phyloP scores from a whole-genome alignment of 1,140 invertebrate species.

The Heliothis virescens region DNA sequence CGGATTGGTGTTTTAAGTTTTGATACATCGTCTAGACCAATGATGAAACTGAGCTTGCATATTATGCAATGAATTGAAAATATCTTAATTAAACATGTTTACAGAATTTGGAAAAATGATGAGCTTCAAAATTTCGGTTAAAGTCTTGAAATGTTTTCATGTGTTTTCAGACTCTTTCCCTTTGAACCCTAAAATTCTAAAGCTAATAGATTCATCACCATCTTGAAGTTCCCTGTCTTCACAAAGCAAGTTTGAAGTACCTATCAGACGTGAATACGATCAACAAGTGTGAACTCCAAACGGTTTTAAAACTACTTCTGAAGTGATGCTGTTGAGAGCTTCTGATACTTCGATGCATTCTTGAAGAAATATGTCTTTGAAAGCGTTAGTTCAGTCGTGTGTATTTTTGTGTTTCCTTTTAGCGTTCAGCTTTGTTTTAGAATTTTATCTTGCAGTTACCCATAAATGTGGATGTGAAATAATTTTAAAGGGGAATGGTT shows the following conservation, averaged over 20 bases:
- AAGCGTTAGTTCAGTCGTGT: neutral
- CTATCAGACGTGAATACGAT: slow-evolving; percentile 2
- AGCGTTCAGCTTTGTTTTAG: neutral
- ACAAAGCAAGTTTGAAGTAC: slow-evolving; percentile 37
- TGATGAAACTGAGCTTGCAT: too few species aligned
- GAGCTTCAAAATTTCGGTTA: neutral
- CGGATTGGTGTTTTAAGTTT: too few species aligned
- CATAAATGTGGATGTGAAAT: too few species aligned
- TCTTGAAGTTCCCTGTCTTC: neutral
- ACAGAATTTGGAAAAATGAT: too few species aligned
- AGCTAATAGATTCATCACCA: neutral
- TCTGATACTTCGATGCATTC: neutral
- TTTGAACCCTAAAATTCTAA: neutral
- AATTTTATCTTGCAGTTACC: too few species aligned
- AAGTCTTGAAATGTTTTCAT: too few species aligned
- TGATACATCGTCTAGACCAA: too few species aligned
- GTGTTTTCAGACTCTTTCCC: too few species aligned
- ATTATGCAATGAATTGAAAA: too few species aligned
- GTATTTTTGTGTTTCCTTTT: neutral
- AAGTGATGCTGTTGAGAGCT: slow-evolving; percentile 10
- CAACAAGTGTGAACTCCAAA: slow-evolving; percentile 28
- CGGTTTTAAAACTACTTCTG: slow-evolving; percentile 24
- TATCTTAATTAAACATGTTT: too few species aligned
- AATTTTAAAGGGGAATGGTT: too few species aligned
- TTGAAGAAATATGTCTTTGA: neutral